Evolutionary conservation across 92 coral and sea anemone genomes (phyloP), one percentile per base, ranked within the genome.

Genomic region (Heteractis magnifica): DNA sequence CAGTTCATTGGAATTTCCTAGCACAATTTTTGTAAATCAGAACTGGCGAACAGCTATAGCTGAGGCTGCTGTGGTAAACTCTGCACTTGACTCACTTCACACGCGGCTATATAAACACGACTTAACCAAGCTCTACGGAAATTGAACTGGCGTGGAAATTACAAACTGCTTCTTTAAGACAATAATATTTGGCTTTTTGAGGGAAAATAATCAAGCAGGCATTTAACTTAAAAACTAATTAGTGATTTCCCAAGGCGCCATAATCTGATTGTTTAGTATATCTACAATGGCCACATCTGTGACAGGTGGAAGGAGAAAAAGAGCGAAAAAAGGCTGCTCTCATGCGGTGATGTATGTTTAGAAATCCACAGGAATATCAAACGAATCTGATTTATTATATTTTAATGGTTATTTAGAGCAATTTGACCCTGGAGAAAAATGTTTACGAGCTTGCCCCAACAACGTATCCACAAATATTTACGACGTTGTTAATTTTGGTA

Each of bases 241-340:
- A 82, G 72, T 23, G 75, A 82, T 82, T 75, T 82, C 79, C 86
- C 79, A 77, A 82, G 86, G 86, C 86, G 86, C 86, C 86, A 56
- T 82, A 72, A 82, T 75, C 79, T 82, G 72, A 82, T 82, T 82
- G 86, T 82, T 82, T 82, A 41, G 72, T 2, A 72, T 74, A 72
- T 72, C 86, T 56, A 15, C 73, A 75, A 72, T 82, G 86, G 74
- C 3, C 79, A 58, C 86, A 82, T 82, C 86, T 82, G 86, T 60
- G 68, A 51, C 86, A 82, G 86, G 56, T 82, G 86, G 12, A 14
- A 4, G 14, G 52, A 10, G 60, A 23, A 51, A 16, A 26, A 68
- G 49, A 68, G 10, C 3, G 16, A 26, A 20, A 68, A 68, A 10
- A 68, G 23, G 10, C 4, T 3, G 10, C 48, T 26, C 49, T 26